Evolutionary conservation across 2,113 vertebrate genomes (phyloP), one percentile per base, ranked within the genome.

Genomic region (Mesoclemmys tuberculata): DNA sequence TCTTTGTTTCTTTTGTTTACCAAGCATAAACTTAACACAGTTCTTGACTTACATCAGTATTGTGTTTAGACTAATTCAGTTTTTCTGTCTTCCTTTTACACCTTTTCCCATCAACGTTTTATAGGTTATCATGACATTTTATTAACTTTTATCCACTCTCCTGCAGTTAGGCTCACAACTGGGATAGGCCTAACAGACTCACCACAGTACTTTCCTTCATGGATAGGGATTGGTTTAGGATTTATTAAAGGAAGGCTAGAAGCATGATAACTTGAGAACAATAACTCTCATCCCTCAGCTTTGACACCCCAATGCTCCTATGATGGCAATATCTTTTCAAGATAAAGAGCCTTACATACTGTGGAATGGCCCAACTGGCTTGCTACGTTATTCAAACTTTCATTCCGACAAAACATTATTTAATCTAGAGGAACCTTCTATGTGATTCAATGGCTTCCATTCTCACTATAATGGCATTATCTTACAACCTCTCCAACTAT

Each of bases 321-420:
- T n/a, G 49, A 41, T 52, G 19, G 38, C 84, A 87, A 0, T 86
- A 88, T 35, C 56, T 80, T 95, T 74, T 91, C n/a, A 41, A 89
- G 92, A 86, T 26, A 74, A 75, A 84, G 52, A 94, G 56, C 78
- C 84, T 91, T 48, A 83, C 24, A 82, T 48, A 71, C 90, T 78
- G 35, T 9, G 84, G 92, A 95, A 44, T 35, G 71, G 88, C 58
- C 8, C 29, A 41, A 21, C 71, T 96, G 58, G 44, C 51, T 93
- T 95, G 78, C 80, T 80, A 80, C 94, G 88, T 96, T 93, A 89
- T 93, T 77, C 87, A 91, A 84, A 89, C 94, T 83, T 90, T 82
- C 75, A 87, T 95, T 88, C 83, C 71, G 56, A 54, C 24, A 74
- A 89, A 95, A 93, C 21, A 94, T 92, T 68, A 38, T 38, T 71